phyloP scores from a whole-genome alignment of 2,888 invertebrate genomes.

The Drosophila pseudotalamancana region DNA sequence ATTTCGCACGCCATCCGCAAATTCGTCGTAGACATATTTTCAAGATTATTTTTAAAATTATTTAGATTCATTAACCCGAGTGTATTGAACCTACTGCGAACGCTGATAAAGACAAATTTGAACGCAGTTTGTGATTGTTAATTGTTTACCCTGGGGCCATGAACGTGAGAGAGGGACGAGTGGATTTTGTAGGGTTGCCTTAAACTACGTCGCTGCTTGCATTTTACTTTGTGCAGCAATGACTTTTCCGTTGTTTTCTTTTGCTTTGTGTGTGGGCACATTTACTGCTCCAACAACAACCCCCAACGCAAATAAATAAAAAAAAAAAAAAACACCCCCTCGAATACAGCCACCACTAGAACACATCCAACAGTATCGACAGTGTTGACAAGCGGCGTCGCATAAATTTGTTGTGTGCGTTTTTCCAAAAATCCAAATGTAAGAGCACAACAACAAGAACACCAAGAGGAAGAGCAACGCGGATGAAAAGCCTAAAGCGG shows the following conservation, averaged over 20 bases:
- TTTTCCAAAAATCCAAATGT: constrained; percentile 57
- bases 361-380: constrained; percentile 35
- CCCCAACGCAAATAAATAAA: constrained; percentile 41
- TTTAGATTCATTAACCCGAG: constrained; percentile 33
- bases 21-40: constrained; percentile 39
- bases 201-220: constrained; percentile 47
- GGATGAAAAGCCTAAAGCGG: constrained; percentile 52
- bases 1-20: constrained; percentile 42
- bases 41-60: constrained; percentile 28
- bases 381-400: constrained; percentile 51
- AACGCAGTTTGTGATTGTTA: constrained; percentile 69
- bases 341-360: constrained; percentile 44
- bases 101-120: constrained; percentile 65
- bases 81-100: constrained; percentile 60
- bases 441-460: constrained; percentile 55
- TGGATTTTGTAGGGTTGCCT: constrained; percentile 11
- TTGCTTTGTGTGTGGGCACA: constrained; percentile 10
- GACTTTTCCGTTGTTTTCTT: constrained; percentile 32
- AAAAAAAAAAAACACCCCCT: constrained; percentile 58
- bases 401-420: constrained; percentile 60
- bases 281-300: constrained; percentile 55
- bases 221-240: constrained; percentile 21
- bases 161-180: too few species aligned
- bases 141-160: constrained; percentile 30
- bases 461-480: constrained; percentile 36